Evolutionary conservation across 2,888 invertebrate genomes (phyloP).

Genomic region (Apantesis nais): DNA sequence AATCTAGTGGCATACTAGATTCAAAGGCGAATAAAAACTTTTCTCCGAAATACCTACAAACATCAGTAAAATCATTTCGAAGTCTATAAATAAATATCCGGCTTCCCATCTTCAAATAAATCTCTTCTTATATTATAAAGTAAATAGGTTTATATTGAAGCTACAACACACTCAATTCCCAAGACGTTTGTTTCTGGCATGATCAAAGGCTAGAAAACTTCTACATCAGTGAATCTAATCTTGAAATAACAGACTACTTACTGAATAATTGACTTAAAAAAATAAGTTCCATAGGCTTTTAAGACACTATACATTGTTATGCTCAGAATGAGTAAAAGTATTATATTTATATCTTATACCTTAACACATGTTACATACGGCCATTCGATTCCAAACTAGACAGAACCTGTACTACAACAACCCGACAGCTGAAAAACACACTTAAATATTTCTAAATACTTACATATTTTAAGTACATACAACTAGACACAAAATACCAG

Average conservation of each 20-base stretch:
- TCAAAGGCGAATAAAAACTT: too few relatives aligned
- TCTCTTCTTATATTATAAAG: too few relatives aligned
- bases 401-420: too few relatives aligned
- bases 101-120: too few relatives aligned
- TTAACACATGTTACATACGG: too few relatives aligned
- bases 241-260: background rate
- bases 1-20: too few relatives aligned
- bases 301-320: background rate
- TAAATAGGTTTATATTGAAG: background rate
- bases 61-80: background rate
- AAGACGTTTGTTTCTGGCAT: background rate
- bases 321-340: background rate
- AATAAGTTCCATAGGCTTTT: background rate
- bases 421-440: too few relatives aligned
- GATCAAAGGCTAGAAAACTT: background rate
- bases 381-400: too few relatives aligned
- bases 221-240: background rate
- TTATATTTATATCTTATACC: too few relatives aligned
- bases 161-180: background rate
- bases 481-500: too few relatives aligned
- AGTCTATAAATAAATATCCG: background rate
- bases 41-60: background rate
- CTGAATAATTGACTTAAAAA: background rate
- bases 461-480: too few relatives aligned
- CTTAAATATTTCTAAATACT: too few relatives aligned